A percentile compares a stretch with the other conserved stretches of the same genome.
Conservation (phyloP, 2,888 invertebrate genomes). For the Entomobrya multifasciata region DNA sequence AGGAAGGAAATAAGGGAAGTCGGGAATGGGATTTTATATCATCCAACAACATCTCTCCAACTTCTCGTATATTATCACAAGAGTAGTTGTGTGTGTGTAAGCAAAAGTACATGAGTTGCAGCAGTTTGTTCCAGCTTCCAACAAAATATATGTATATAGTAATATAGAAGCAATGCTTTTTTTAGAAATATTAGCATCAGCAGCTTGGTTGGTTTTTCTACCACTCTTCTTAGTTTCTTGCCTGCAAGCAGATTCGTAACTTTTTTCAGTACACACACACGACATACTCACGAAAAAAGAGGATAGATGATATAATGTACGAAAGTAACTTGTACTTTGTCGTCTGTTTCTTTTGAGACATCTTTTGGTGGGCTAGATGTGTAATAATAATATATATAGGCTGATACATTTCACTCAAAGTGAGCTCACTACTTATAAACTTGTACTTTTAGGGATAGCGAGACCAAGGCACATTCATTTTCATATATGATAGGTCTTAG, state of each 20-base stretch:
- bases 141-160: neutral
- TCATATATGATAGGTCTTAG: no score
- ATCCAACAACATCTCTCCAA: slow-evolving; percentile 72
- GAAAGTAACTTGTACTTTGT: slow-evolving; percentile 65
- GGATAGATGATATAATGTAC: slow-evolving; percentile 55
- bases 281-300: slow-evolving; percentile 48
- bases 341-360: slow-evolving; percentile 61
- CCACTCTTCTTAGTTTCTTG: slow-evolving; percentile 53
- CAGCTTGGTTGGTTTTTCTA: slow-evolving; percentile 47
- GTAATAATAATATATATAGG: slow-evolving; percentile 44
- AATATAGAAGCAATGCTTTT: slow-evolving; percentile 3
- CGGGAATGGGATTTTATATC: slow-evolving; percentile 74
- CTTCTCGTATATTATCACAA: slow-evolving; percentile 70
- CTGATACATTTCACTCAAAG: slow-evolving; percentile 68
- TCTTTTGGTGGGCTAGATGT: slow-evolving; percentile 32
- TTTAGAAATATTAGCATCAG: slow-evolving; percentile 43
- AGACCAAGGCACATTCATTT: slow-evolving; percentile 42
- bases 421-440: slow-evolving; percentile 19
- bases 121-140: slow-evolving; percentile 43
- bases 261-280: slow-evolving; percentile 44
- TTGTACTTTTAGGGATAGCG: neutral
- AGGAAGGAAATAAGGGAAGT: slow-evolving; percentile 73
- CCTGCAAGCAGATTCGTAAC: slow-evolving; percentile 49
- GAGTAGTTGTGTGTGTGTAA: slow-evolving; percentile 7
- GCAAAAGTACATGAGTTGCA: slow-evolving; percentile 32